phyloP scores from a whole-genome alignment of 2,888 invertebrate species.

The Limenitis camilla region DNA sequence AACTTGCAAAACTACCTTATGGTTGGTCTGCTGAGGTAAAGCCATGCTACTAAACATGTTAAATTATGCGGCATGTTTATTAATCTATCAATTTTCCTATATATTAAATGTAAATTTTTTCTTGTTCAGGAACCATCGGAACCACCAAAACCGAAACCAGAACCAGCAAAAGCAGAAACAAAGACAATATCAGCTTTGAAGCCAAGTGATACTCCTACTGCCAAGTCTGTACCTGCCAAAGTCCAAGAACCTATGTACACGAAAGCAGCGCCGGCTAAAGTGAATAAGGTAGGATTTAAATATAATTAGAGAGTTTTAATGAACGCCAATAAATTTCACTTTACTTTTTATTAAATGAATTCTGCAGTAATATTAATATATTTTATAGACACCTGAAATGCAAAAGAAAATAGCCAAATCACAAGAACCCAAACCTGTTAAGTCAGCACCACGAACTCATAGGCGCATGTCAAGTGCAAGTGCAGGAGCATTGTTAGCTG shows the following conservation, averaged over 20 bases:
- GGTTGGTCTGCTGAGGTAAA: constrained; percentile 61
- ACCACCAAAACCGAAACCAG: constrained; percentile 46
- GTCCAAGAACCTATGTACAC: constrained; percentile 61
- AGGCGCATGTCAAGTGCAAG: constrained; percentile 45
- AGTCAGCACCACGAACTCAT: constrained; percentile 44
- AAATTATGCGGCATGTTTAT: no score
- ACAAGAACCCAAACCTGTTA: constrained; percentile 42
- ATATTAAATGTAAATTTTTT: not conserved
- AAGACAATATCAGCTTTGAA: constrained; percentile 57
- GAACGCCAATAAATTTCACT: no score
- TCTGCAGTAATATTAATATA: no score
- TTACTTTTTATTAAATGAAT: no score
- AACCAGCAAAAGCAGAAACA: constrained; percentile 53
- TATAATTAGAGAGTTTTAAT: not conserved
- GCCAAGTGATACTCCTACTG: constrained; percentile 44
- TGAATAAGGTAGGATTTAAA: constrained; percentile 41
- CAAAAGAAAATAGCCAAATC: constrained; percentile 42
- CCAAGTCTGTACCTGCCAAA: constrained; percentile 56
- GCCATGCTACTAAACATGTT: no score
- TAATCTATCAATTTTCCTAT: no score
- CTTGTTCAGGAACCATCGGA: constrained; percentile 46
- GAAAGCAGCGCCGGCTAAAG: constrained; percentile 55
- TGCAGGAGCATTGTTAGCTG: constrained; percentile 53
- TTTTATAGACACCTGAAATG: constrained; percentile 39
- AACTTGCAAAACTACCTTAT: constrained; percentile 66